phyloP scores from a whole-genome alignment of 2,888 invertebrate species.

The Ganaspis brasiliensis region DNA sequence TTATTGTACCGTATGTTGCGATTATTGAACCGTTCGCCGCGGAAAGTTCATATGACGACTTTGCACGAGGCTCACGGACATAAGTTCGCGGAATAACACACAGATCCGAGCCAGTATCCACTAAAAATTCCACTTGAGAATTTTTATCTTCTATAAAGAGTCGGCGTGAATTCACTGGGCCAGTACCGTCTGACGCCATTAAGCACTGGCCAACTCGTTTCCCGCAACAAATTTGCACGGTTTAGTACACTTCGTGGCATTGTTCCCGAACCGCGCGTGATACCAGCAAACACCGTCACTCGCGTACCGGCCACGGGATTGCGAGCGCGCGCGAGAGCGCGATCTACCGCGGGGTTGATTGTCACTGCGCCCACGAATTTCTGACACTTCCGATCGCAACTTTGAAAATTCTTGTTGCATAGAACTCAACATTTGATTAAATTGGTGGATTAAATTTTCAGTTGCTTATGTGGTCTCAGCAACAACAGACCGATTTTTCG shows the following conservation, averaged over 20 bases:
- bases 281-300: conserved; percentile 43
- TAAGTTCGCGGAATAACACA: too few relatives aligned
- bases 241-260: neutral
- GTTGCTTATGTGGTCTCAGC: neutral
- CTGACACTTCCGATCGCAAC: neutral
- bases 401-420: neutral
- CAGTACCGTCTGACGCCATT: neutral
- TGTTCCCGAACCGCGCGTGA: conserved; percentile 51
- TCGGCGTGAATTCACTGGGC: too few relatives aligned
- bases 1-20: conserved; percentile 65
- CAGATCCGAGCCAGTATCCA: too few relatives aligned
- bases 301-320: conserved; percentile 18
- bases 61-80: too few relatives aligned
- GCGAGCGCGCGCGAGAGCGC: neutral
- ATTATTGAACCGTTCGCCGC: conserved; percentile 72
- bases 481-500: conserved; percentile 53
- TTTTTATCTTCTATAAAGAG: too few relatives aligned
- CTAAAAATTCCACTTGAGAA: too few relatives aligned
- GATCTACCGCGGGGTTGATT: neutral
- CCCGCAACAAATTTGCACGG: neutral
- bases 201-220: neutral
- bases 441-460: neutral
- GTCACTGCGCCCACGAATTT: neutral
- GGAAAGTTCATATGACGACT: neutral
- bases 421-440: neutral